These are phyloP conservation scores for Panopea generosa DNA, from an alignment of 2,888 invertebrate species.

Conservation along the genomic window DNA sequence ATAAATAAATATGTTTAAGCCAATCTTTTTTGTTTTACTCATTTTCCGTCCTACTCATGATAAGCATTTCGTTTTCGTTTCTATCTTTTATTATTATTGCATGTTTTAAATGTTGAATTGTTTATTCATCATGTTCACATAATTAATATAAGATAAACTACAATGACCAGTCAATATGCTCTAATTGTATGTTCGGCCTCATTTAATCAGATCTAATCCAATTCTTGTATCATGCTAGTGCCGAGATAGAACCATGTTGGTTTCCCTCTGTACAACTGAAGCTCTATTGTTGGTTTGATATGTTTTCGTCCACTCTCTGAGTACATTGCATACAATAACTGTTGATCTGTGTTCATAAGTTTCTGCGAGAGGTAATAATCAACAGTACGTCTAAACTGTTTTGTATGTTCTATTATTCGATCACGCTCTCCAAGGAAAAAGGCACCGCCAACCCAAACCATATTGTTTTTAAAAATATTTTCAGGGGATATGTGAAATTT, in stretches of 20 bases:
- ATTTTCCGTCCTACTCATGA: no score
- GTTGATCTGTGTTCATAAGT: slow-evolving; percentile 58
- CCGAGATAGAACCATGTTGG: slow-evolving; percentile 57
- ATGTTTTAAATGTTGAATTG: no score
- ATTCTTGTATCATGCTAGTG: background rate
- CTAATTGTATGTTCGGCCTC: background rate
- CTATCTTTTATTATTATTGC: no score
- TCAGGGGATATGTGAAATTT: slow-evolving; percentile 17
- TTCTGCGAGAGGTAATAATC: slow-evolving; percentile 37
- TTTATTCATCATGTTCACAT: no score
- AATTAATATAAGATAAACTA: no score
- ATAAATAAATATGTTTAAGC: no score
- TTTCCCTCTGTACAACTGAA: slow-evolving; percentile 38
- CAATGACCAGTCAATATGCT: background rate
- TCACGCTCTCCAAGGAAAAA: slow-evolving; percentile 47
- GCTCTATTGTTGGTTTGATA: slow-evolving; percentile 37
- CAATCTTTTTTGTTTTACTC: no score
- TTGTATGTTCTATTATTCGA: slow-evolving; percentile 32
- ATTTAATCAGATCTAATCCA: background rate
- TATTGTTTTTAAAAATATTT: slow-evolving; percentile 56
- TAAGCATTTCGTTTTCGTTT: no score
- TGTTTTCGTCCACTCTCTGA: slow-evolving; percentile 22
- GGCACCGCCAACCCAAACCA: slow-evolving; percentile 61
- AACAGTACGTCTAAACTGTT: slow-evolving; percentile 40
- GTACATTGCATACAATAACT: slow-evolving; percentile 50